These are phyloP conservation scores for Drosophila yakuba DNA, from an alignment of 1,140 invertebrate species.

Conservation along the genomic window DNA sequence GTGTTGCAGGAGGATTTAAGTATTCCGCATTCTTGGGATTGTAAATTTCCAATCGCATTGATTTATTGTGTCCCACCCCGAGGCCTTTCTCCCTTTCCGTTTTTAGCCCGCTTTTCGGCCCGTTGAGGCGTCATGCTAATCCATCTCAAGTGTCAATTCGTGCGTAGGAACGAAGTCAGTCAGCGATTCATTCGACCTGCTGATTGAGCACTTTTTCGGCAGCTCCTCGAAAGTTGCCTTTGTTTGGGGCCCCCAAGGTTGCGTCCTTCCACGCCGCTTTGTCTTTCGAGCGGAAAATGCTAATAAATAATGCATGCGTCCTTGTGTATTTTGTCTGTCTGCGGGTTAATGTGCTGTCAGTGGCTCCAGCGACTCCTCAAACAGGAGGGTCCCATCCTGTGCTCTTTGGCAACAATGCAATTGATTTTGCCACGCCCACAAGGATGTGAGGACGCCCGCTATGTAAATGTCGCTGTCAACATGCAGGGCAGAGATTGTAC, in stretches of 20 bases:
- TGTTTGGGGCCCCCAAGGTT: constrained; percentile 18
- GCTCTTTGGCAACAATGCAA: constrained; percentile 63
- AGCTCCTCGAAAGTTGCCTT: constrained; percentile 30
- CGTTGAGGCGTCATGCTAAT: constrained; percentile 66
- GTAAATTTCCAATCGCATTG: constrained; percentile 45
- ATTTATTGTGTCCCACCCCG: constrained; percentile 28
- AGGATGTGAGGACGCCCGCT: constrained; percentile 15
- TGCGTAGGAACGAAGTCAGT: constrained; percentile 68
- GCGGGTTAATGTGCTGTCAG: constrained; percentile 78
- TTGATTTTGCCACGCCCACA: constrained; percentile 63
- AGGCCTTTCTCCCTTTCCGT: background rate
- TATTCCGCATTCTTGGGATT: constrained; percentile 24
- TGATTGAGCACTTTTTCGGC: constrained; percentile 73
- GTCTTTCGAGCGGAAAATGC: constrained; percentile 63
- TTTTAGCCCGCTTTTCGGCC: constrained; percentile 8
- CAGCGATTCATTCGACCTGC: constrained; percentile 70
- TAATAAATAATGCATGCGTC: constrained; percentile 81
- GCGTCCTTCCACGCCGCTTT: constrained; percentile 32
- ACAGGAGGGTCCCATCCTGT: background rate
- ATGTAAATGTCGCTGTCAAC: constrained; percentile 78
- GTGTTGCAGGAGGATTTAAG: constrained; percentile 10
- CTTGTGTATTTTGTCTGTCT: constrained; percentile 67
- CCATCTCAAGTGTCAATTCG: constrained; percentile 81
- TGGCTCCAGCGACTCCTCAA: constrained; percentile 22
- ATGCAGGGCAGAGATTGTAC: constrained; percentile 54